phyloP scores from a whole-genome alignment of 2,797 vertebrate genomes.

The Phataginus tricuspis region DNA sequence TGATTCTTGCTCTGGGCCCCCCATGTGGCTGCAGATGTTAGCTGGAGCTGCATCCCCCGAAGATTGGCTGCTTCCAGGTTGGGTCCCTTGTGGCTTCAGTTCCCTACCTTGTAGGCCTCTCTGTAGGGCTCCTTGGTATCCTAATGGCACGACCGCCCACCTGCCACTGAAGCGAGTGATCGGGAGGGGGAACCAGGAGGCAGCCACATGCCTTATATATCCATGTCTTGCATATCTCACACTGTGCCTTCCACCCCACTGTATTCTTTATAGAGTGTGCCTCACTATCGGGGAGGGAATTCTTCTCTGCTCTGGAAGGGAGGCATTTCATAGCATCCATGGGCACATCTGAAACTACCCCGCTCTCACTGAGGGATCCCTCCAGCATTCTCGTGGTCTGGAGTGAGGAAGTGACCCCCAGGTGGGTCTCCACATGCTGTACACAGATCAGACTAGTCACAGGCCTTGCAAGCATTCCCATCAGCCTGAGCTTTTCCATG shows the following conservation, averaged over 20 bases:
- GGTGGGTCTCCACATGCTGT: rapidly evolving
- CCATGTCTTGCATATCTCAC: background rate
- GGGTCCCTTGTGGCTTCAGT: background rate
- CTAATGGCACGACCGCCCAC: too few relatives aligned
- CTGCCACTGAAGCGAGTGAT: background rate
- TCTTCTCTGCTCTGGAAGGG: background rate
- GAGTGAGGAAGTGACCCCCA: background rate
- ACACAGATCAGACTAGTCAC: background rate
- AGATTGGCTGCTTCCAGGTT: background rate
- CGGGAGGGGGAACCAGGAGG: background rate
- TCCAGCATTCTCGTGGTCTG: background rate
- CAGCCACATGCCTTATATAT: background rate
- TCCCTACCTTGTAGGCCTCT: background rate
- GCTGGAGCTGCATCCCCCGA: background rate
- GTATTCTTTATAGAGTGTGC: background rate
- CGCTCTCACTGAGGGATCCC: background rate
- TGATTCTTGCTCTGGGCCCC: background rate
- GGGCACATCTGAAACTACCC: background rate
- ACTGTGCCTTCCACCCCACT: background rate
- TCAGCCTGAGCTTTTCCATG: background rate
- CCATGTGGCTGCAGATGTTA: background rate
- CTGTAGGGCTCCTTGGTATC: too few relatives aligned
- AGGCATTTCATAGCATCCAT: background rate
- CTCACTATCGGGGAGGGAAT: background rate
- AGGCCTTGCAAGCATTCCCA: background rate